Evolutionary conservation across 2,113 vertebrate genomes (phyloP).

Genomic region (Chrysochloris asiatica): DNA sequence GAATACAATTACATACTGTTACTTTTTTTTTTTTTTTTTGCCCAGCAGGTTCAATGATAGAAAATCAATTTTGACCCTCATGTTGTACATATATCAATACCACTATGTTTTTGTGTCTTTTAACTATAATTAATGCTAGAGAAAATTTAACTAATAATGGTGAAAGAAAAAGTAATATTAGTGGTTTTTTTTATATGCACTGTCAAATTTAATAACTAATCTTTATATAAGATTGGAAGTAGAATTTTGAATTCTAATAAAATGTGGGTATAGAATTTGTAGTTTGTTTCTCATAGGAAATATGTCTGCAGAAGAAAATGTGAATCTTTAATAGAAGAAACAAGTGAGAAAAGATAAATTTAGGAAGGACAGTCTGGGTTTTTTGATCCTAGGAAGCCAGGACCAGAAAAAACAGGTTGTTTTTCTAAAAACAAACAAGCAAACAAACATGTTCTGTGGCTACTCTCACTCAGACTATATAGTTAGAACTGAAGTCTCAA

Average conservation of each 20-base stretch:
- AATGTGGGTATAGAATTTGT: constrained; percentile 77
- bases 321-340: constrained; percentile 81
- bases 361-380: constrained; percentile 78
- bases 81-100: constrained; percentile 58
- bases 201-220: constrained; percentile 34
- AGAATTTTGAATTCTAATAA: constrained; percentile 70
- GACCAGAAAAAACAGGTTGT: constrained; percentile 72
- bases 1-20: constrained; percentile 67
- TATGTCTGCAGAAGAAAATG: constrained; percentile 78
- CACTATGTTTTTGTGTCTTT: constrained; percentile 58
- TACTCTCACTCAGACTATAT: constrained; percentile 76
- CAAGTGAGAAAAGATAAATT: constrained; percentile 81
- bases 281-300: constrained; percentile 81
- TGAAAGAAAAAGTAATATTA: constrained; percentile 66
- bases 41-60: constrained; percentile 71
- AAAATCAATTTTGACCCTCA: constrained; percentile 69
- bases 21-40: constrained; percentile 75
- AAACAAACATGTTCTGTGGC: constrained; percentile 79
- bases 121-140: constrained; percentile 58
- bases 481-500: constrained; percentile 70
- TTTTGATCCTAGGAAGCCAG: constrained; percentile 82
- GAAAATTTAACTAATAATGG: constrained; percentile 64
- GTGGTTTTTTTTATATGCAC: constrained; percentile 33
- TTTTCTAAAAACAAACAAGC: constrained; percentile 32
- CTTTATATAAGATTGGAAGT: constrained; percentile 44